Evolutionary conservation across 2,797 vertebrate genomes (phyloP).

Genomic region (Sebastes hopkinsi): DNA sequence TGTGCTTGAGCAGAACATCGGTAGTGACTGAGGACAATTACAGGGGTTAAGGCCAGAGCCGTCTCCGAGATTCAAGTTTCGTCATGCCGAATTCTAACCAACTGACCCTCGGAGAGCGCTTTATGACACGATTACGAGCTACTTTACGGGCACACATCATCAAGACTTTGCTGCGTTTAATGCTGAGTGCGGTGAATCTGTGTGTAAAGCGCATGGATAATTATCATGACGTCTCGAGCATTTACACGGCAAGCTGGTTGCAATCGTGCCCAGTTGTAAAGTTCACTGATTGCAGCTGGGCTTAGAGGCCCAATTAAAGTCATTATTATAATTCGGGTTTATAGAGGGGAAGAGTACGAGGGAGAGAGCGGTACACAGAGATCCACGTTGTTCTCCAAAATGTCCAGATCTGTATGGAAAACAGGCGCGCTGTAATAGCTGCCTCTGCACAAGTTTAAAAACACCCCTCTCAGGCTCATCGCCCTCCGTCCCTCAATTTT

Average conservation of each 20-base stretch:
- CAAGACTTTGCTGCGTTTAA: conserved; percentile 1
- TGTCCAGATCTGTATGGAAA: conserved; percentile 56
- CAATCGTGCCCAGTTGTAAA: conserved; percentile 76
- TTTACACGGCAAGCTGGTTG: conserved; percentile 75
- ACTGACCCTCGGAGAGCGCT: conserved; percentile 30
- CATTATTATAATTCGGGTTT: conserved; percentile 77
- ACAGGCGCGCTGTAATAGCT: conserved; percentile 49
- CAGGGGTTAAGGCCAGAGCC: conserved; percentile 22
- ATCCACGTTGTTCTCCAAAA: conserved; percentile 39
- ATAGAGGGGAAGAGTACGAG: conserved; percentile 40
- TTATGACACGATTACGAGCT: conserved; percentile 19
- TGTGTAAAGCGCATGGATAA: conserved; percentile 38
- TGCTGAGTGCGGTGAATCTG: conserved; percentile 16
- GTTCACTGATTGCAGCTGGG: conserved; percentile 76
- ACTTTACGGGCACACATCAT: conserved; percentile 17
- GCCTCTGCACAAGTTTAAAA: conserved; percentile 66
- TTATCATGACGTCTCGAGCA: conserved; percentile 45
- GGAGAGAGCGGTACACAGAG: conserved; percentile 28
- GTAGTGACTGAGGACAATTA: conserved; percentile 56
- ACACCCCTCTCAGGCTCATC: conserved; percentile 58
- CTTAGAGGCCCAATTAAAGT: conserved; percentile 76
- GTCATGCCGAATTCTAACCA: conserved; percentile 50
- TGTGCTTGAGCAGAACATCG: conserved; percentile 45
- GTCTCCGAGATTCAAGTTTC: conserved; percentile 40
- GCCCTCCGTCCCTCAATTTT: conserved; percentile 41